A percentile compares a stretch with the other conserved stretches of the same genome.
Conservation (phyloP, 2,797 vertebrate genomes). For the Myotis vivesi region DNA sequence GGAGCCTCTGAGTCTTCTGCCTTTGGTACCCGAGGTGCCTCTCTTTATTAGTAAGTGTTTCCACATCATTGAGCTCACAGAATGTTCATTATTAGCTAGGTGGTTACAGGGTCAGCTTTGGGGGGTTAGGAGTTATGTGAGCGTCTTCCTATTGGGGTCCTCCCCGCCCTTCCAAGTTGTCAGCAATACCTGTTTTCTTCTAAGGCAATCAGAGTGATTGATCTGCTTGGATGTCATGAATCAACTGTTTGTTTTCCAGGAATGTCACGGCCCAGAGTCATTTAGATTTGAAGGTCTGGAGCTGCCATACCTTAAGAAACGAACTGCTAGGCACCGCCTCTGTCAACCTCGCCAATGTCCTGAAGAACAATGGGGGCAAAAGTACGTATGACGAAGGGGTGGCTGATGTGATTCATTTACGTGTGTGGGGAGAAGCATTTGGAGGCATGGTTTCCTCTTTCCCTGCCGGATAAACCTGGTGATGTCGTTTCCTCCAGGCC, state of each 20-base stretch:
- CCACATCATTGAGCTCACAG: conserved; percentile 48
- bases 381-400: conserved; percentile 79
- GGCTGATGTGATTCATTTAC: background rate
- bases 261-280: conserved; percentile 95
- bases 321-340: conserved; percentile 94
- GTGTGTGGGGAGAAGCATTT: background rate
- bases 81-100: conserved; percentile 57
- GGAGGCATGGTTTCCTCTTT: background rate
- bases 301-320: conserved; percentile 94
- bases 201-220: background rate
- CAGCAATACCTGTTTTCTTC: background rate
- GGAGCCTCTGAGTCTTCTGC: background rate
- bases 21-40: background rate
- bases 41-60: background rate
- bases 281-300: conserved; percentile 96
- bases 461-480: background rate
- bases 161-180: background rate
- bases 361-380: conserved; percentile 91
- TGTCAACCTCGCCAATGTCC: conserved; percentile 90
- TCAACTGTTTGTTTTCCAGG: conserved; percentile 80
- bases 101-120: background rate
- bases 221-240: conserved; percentile 6
- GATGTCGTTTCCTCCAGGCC: background rate
- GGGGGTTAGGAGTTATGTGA: background rate
- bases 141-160: fast-evolving